Conservation (phyloP, 2,113 vertebrate genomes). For the Amia ocellicauda region DNA sequence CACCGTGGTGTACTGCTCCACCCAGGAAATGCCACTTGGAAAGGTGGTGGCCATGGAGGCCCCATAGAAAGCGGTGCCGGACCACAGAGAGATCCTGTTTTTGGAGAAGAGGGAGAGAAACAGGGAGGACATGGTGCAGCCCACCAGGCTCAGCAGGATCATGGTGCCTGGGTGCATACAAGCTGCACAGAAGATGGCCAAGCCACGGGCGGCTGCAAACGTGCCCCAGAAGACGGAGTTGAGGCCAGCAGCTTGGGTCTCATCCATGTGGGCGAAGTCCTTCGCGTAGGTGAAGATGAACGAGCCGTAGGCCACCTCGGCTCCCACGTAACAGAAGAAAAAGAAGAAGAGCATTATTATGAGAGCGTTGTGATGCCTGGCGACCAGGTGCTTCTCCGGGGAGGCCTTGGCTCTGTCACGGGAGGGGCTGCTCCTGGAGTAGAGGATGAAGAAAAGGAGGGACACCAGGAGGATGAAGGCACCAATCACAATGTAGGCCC, state of each 20-base stretch:
- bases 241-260: constrained; percentile 67
- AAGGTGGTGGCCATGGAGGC: constrained; percentile 86
- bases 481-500: constrained; percentile 79
- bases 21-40: constrained; percentile 89
- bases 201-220: constrained; percentile 74
- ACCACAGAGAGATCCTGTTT: constrained; percentile 64
- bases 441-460: constrained; percentile 70
- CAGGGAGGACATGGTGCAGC: constrained; percentile 65
- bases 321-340: constrained; percentile 88
- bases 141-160: constrained; percentile 76
- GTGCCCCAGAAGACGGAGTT: constrained; percentile 88
- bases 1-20: constrained; percentile 86
- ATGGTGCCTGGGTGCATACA: constrained; percentile 77
- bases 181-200: constrained; percentile 77
- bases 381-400: constrained; percentile 42
- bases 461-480: constrained; percentile 69
- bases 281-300: constrained; percentile 81
- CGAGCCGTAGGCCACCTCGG: constrained; percentile 85
- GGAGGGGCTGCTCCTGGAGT: constrained; percentile 41
- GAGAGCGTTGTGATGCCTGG: constrained; percentile 72
- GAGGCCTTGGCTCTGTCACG: constrained; percentile 43
- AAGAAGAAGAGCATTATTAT: constrained; percentile 77
- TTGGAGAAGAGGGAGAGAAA: constrained; percentile 70
- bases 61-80: constrained; percentile 71
- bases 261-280: constrained; percentile 60